Conservation (phyloP, 2,888 invertebrate species). For the Diplazon laetatorius region DNA sequence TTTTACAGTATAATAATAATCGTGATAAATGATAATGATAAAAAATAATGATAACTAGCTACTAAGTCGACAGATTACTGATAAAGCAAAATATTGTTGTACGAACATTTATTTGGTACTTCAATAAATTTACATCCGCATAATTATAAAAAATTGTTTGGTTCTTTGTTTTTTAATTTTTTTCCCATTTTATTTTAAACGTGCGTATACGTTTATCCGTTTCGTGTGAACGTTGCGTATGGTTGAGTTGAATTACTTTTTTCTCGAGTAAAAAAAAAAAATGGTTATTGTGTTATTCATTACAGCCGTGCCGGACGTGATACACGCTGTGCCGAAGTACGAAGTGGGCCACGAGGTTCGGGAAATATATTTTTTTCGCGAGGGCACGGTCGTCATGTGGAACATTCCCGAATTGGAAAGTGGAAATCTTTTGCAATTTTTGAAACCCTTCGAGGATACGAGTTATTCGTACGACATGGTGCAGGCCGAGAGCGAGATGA, state of each 20-base stretch:
- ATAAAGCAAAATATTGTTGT: conserved; percentile 28
- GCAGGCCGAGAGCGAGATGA: conserved; percentile 91
- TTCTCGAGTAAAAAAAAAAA: neutral
- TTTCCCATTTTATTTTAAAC: neutral
- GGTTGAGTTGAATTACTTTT: neutral
- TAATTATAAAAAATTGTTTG: neutral
- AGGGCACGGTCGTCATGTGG: conserved; percentile 96
- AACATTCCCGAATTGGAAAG: conserved; percentile 92
- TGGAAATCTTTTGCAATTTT: conserved; percentile 89
- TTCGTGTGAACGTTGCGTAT: no score
- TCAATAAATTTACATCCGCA: conserved; percentile 41
- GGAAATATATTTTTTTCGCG: conserved; percentile 95
- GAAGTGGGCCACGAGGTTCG: conserved; percentile 89
- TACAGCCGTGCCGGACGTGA: conserved; percentile 87
- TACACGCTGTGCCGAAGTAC: conserved; percentile 94
- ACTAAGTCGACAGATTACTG: neutral
- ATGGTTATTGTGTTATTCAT: conserved; percentile 35
- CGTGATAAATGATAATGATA: no score
- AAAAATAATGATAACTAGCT: no score
- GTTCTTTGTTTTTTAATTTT: neutral
- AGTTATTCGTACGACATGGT: conserved; percentile 88
- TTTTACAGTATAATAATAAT: conserved; percentile 5
- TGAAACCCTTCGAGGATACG: conserved; percentile 87
- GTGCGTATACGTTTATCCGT: conserved; percentile 8
- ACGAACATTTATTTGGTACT: conserved; percentile 35